Conservation (phyloP, 2,113 vertebrate species). For the Brachirus orientalis region DNA sequence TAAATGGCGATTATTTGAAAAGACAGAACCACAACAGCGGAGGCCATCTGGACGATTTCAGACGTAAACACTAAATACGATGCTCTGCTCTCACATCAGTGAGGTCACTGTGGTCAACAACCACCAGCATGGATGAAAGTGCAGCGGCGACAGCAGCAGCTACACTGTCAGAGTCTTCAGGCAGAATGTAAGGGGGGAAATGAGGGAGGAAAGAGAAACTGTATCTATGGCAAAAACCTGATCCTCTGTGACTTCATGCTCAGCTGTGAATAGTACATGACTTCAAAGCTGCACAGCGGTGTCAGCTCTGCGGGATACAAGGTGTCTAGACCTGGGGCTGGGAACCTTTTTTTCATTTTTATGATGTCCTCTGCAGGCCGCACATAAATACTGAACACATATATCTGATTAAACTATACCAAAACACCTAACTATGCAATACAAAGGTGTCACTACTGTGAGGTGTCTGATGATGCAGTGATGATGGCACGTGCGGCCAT, state of each 20-base stretch:
- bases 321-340: constrained; percentile 34
- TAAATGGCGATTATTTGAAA: background rate
- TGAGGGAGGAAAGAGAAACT: constrained; percentile 29
- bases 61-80: background rate
- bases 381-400: background rate
- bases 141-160: background rate
- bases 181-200: constrained; percentile 17
- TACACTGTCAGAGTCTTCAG: background rate
- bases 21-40: background rate
- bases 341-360: background rate
- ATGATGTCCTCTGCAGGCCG: background rate
- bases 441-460: no score
- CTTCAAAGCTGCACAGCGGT: constrained; percentile 44
- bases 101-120: background rate
- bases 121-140: background rate
- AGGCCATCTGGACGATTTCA: background rate
- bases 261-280: constrained; percentile 69
- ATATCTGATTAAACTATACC: no score
- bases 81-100: background rate
- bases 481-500: no score
- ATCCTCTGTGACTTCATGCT: constrained; percentile 55
- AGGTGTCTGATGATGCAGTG: no score
- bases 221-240: constrained; percentile 53
- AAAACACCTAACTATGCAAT: no score
- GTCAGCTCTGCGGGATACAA: constrained; percentile 34